Conservation (phyloP, 2,797 vertebrate genomes). For the Silurus lanzhouensis region DNA sequence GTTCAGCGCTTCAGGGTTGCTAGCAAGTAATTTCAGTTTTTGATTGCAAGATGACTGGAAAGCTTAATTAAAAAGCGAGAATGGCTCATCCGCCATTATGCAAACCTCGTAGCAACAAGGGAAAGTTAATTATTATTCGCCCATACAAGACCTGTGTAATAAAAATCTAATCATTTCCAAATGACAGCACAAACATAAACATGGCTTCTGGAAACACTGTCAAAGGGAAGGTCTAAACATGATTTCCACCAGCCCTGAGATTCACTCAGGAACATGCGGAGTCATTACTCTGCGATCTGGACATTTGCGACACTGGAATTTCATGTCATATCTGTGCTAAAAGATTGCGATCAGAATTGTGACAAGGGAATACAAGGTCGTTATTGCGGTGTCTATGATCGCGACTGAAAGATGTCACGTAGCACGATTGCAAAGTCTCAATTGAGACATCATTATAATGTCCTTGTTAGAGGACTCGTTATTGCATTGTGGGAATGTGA, state of each 20-base stretch:
- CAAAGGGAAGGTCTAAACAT: no score
- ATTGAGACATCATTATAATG: background rate
- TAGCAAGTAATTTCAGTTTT: background rate
- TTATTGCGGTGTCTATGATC: no score
- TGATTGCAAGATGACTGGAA: background rate
- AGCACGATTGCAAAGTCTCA: background rate
- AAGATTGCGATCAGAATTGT: background rate
- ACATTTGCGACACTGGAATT: background rate
- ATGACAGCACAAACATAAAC: background rate
- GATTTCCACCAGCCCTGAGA: no score
- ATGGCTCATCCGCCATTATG: no score
- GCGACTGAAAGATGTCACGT: background rate
- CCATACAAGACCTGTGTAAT: background rate
- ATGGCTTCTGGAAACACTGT: background rate
- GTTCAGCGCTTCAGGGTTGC: background rate
- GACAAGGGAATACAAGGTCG: background rate
- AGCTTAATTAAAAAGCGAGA: background rate
- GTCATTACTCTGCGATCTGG: background rate
- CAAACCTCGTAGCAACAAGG: background rate
- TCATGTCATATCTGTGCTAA: background rate
- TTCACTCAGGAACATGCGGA: background rate
- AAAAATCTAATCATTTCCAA: background rate
- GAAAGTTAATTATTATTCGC: background rate
- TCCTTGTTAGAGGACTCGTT: background rate
- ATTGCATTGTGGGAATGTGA: background rate